Conservation (phyloP, 64 coral and sea anemone genomes). For the Orbicella faveolata region DNA sequence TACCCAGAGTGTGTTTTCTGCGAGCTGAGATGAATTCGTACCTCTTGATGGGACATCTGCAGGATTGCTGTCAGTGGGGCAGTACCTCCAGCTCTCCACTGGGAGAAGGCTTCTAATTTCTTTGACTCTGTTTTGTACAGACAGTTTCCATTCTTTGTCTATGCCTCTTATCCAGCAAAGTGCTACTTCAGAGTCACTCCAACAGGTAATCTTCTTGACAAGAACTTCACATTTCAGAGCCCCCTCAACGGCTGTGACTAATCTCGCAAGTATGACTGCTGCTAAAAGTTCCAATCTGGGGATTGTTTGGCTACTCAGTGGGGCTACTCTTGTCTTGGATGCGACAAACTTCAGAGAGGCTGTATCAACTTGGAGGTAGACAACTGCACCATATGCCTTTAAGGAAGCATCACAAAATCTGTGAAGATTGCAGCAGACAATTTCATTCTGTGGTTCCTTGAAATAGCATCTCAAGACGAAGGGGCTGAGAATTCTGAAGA, state of each 20-base stretch:
- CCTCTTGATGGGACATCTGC: slow-evolving; percentile 22
- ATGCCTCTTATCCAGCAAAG: background rate
- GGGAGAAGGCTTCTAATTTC: no score
- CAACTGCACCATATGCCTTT: slow-evolving; percentile 20
- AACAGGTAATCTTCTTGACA: background rate
- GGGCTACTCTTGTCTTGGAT: slow-evolving; percentile 10
- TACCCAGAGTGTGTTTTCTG: background rate
- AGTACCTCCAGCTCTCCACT: no score
- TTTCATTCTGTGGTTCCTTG: no score
- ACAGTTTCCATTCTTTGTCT: no score
- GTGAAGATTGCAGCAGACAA: no score
- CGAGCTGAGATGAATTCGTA: slow-evolving; percentile 9
- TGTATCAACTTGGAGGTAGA: slow-evolving; percentile 15
- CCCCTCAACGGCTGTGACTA: background rate
- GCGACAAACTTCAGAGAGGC: background rate
- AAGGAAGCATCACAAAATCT: slow-evolving; percentile 35
- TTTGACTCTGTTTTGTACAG: no score
- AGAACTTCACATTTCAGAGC: background rate
- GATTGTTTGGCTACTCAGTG: background rate
- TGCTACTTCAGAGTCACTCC: slow-evolving; percentile 6
- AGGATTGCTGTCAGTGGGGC: background rate
- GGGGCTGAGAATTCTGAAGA: background rate
- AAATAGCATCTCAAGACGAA: background rate
- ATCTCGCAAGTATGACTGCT: background rate
- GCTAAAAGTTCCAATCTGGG: slow-evolving; percentile 26